Evolutionary conservation across 2,888 invertebrate species (phyloP), one percentile per base, ranked within the genome.

Genomic region (Sceliomorpha sp.): DNA sequence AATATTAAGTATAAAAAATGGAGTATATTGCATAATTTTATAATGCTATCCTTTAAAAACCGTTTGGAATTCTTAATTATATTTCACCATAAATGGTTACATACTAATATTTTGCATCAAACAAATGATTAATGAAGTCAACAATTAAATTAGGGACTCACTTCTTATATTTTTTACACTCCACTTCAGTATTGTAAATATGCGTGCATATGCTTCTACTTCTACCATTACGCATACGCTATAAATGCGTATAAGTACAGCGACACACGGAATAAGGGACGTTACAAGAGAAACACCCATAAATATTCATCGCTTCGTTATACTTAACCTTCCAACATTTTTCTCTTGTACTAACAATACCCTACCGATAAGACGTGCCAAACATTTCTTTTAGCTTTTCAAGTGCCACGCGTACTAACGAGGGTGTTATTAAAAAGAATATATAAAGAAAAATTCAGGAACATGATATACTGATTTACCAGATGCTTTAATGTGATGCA

Each of bases 231-330:
- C 44, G 44, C 44, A 20, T 5, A 12, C 26, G 15, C 9, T 29
- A 42, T 42, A 24, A 39, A 20, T 12, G 20, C 9, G 9, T 24
- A 13, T n/a, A 39, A 39, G n/a, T 20, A 39, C 31, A 13, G 2
- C 13, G 29, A 14, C 31, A 44, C 1, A 15, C 44, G 44, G 31
- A 29, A 29, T 29, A 29, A 39, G 39, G 56, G 56, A 58, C 56
- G 39, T 31, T 39, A 31, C 56, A 39, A 31, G 34, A 58, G 63
- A 47, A 40, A 64, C 29, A 10, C 14, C 62, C 74, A 79, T 79
- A 79, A 79, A 79, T 79, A 79, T 79, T 78, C 76, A 79, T 75
- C 69, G 59, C 74, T 68, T 78, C 74, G 74, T 79, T 74, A 75
- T 76, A 73, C 70, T 76, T 75, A 72, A 72, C 75, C 76, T 78